phyloP scores from a whole-genome alignment of 2,113 vertebrate genomes.

The Porphyrio hochstetteri region DNA sequence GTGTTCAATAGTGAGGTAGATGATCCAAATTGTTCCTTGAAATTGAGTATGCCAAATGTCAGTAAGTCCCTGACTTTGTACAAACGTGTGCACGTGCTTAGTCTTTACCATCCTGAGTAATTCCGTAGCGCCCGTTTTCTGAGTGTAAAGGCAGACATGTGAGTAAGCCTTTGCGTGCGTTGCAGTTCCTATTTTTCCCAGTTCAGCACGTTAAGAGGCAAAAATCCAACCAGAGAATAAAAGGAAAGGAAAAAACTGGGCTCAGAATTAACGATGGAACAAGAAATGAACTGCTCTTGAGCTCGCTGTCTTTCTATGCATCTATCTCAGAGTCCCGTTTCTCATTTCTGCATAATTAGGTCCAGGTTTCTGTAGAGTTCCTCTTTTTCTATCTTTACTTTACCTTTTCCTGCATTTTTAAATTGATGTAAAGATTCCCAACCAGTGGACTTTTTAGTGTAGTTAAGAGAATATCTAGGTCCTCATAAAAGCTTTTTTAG shows the following conservation, averaged over 20 bases:
- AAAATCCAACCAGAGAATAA: not conserved
- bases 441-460: slow-evolving; percentile 56
- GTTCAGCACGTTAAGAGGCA: not conserved
- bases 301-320: slow-evolving; percentile 25
- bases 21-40: not conserved
- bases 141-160: not conserved
- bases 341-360: not conserved
- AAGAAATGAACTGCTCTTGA: slow-evolving; percentile 39
- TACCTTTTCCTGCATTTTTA: slow-evolving; percentile 39
- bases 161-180: not conserved
- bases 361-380: slow-evolving; percentile 41
- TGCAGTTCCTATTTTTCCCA: not conserved
- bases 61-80: not conserved
- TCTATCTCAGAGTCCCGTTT: not conserved
- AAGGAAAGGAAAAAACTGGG: not conserved
- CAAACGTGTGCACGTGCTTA: fast-evolving
- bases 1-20: not conserved
- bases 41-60: not conserved
- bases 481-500: slow-evolving; percentile 62
- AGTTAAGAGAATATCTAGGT: slow-evolving; percentile 59
- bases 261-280: not conserved
- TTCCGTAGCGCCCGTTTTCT: not conserved
- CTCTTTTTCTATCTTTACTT: slow-evolving; percentile 45
- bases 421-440: slow-evolving; percentile 60
- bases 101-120: fast-evolving